These are phyloP conservation scores for Rhegmatorhina hoffmannsi DNA, from an alignment of 2,113 vertebrate genomes.

Conservation along the genomic window DNA sequence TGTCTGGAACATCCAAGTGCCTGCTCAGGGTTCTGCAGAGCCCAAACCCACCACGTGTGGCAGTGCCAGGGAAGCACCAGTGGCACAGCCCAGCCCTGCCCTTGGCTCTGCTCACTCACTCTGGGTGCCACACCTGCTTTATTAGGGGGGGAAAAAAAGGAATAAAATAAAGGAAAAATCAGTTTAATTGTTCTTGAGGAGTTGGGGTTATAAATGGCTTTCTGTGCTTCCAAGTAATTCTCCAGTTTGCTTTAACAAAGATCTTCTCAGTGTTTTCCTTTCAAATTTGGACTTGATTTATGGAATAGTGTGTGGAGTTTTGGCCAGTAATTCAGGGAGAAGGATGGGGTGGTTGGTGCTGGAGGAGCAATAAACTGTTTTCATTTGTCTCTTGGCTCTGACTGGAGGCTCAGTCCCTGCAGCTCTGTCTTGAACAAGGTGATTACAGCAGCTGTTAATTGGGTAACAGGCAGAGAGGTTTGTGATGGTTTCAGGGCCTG, in stretches of 20 bases:
- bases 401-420: background rate
- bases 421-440: background rate
- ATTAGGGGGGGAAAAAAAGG: fast-evolving
- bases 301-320: background rate
- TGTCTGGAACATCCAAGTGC: background rate
- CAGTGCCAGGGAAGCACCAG: slow-evolving; percentile 58
- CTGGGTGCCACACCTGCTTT: fast-evolving
- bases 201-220: background rate
- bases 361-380: background rate
- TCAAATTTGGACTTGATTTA: background rate
- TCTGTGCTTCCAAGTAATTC: background rate
- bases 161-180: background rate
- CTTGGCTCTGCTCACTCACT: background rate
- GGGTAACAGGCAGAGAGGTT: background rate
- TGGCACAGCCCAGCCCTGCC: background rate
- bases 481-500: background rate
- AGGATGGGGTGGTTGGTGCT: background rate
- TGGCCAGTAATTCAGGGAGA: background rate
- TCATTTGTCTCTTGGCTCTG: background rate
- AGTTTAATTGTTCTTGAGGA: background rate
- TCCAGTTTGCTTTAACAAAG: background rate
- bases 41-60: background rate
- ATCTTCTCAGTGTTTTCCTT: background rate
- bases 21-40: background rate
- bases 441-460: background rate